These are phyloP conservation scores for Geopemphigus sp. DNA, from an alignment of 1,140 invertebrate species.

Conservation along the genomic window DNA sequence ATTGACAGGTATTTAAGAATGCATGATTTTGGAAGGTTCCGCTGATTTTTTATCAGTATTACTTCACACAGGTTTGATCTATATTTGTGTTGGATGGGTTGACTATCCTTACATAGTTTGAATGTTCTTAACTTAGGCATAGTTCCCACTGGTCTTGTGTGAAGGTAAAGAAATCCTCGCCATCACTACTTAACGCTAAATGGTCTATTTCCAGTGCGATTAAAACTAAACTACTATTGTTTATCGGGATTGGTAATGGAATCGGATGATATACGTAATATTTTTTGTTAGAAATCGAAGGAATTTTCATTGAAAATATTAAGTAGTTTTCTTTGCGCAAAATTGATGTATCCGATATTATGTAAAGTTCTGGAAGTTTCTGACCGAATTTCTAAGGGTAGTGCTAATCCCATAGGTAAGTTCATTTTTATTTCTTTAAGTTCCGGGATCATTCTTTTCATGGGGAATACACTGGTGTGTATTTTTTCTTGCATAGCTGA, in stretches of 20 bases:
- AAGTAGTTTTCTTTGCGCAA: neutral
- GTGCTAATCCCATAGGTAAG: neutral
- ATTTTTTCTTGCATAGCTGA: too few relatives aligned
- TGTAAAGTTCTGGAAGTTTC: conserved; percentile 1
- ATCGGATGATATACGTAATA: neutral
- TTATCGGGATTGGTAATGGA: neutral
- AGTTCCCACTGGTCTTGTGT: neutral
- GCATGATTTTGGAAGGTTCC: too few relatives aligned
- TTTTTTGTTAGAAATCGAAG: neutral
- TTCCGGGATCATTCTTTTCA: neutral
- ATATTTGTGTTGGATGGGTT: neutral
- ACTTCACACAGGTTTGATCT: neutral
- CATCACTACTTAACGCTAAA: neutral
- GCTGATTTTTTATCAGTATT: neutral
- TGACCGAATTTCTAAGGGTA: neutral
- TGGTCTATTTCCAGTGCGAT: neutral
- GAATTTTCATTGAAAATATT: neutral
- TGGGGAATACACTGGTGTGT: neutral
- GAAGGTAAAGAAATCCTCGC: neutral
- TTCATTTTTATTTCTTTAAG: neutral
- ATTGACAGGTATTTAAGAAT: too few relatives aligned
- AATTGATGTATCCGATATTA: neutral
- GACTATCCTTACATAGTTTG: neutral
- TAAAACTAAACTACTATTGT: neutral
- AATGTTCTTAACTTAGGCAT: neutral